Evolutionary conservation across 2,888 invertebrate species (phyloP).

Genomic region (Caenorhabditis sulstoni): DNA sequence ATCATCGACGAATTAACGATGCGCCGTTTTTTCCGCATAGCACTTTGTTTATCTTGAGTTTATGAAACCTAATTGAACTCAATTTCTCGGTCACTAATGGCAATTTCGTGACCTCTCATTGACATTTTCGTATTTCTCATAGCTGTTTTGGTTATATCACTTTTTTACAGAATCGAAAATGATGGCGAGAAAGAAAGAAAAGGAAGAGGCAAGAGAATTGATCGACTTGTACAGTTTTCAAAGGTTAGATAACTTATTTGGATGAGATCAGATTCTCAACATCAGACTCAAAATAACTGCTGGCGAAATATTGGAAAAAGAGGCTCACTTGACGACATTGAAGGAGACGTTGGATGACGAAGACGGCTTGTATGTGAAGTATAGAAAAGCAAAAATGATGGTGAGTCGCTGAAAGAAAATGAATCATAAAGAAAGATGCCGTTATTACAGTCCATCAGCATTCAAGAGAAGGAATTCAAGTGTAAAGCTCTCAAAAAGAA

Average conservation of each 20-base stretch:
- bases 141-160: background rate
- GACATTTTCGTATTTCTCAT: too few species aligned
- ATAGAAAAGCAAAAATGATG: slow-evolving; percentile 19
- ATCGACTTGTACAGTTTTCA: slow-evolving; percentile 6
- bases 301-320: background rate
- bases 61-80: too few species aligned
- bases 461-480: slow-evolving; percentile 30
- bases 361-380: slow-evolving; percentile 35
- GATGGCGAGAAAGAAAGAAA: background rate
- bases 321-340: slow-evolving; percentile 45
- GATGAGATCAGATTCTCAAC: too few species aligned
- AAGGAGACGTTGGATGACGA: slow-evolving; percentile 30
- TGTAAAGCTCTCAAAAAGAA: slow-evolving; percentile 24
- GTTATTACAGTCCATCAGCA: slow-evolving; percentile 16
- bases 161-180: too few species aligned
- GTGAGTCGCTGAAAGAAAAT: slow-evolving; percentile 15
- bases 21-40: too few species aligned
- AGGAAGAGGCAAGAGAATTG: background rate
- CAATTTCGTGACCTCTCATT: too few species aligned
- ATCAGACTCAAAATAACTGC: slow-evolving; percentile 23
- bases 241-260: background rate
- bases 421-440: background rate
- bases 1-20: too few species aligned
- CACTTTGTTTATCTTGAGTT: too few species aligned
- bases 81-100: too few species aligned